Base-by-base conservation (phyloP, 2,888 invertebrate species). In the Patella caerulea region DNA sequence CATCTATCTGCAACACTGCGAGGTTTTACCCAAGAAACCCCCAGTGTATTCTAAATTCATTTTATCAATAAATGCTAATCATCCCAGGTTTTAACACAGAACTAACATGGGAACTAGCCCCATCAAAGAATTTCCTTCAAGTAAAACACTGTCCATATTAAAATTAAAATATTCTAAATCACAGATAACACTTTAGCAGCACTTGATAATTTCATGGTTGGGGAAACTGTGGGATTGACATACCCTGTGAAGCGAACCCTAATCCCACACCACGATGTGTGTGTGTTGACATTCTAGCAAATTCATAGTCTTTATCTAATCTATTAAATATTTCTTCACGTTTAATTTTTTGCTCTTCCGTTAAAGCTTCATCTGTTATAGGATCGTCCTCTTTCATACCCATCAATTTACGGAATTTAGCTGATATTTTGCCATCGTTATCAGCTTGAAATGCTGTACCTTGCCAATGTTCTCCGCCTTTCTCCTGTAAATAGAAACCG, bases 221-320 rank as follows among this genome's bases (percentile, higher is more conserved):
- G 17, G 76, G 74, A 5, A 72, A 55, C 14, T 65, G 65, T 11
- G 65, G 65, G 19, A 65, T 65, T 19, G 65, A 65, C 65, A 65
- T 65, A n/a, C 59, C 77, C 74, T 86, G 86, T 11, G 90, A 88
- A 2, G 86, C 83, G 76, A 89, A 93, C 1, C 93, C 93, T 2
- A 94, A 89, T 9, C 93, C 93, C 15, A 93, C 90, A 9, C 94
- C 93, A 74, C 98, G 94, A 94, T 98, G 98, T 14, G 98, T 98
- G 92, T 98, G 98, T 0, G 98, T 99, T 29, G 97, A 96, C 83
- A 97, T 96, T 56, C 98, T 94, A 0, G 98, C 98, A 75, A 97
- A 96, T 92, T 98, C 97, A 90, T 99, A 99, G 91, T 99, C 98
- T 84, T 96, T 96, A 90, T 99, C 98, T 95, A 99, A 96, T 74